These are phyloP conservation scores for Caenorhabditis panamensis DNA, from an alignment of 2,888 invertebrate species.

Conservation along the genomic window DNA sequence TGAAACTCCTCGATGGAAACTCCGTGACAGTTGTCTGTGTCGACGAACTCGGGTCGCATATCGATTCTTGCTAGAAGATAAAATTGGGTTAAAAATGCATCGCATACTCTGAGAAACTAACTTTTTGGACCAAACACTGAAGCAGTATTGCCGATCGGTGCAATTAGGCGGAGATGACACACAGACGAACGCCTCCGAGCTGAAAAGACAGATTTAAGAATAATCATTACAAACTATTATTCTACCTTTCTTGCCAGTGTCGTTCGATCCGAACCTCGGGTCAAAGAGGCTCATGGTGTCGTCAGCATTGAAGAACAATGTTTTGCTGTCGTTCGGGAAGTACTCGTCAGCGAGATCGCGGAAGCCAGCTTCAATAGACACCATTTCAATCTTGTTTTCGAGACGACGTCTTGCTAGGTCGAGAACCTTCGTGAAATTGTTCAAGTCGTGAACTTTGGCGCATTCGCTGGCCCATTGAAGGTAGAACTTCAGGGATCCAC, in stretches of 20 bases:
- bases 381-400: background rate
- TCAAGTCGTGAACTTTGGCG: constrained; percentile 41
- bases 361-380: constrained; percentile 38
- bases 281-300: constrained; percentile 48
- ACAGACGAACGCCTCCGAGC: constrained; percentile 49
- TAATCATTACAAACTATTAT: too few relatives aligned
- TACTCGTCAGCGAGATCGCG: constrained; percentile 56
- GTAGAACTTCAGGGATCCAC: constrained; percentile 61
- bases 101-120: background rate
- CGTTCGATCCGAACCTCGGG: background rate
- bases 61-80: constrained; percentile 34
- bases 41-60: constrained; percentile 38
- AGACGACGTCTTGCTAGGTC: constrained; percentile 31
- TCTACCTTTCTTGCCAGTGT: background rate
- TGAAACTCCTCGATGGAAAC: constrained; percentile 58
- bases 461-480: constrained; percentile 65
- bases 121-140: constrained; percentile 45
- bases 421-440: constrained; percentile 32
- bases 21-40: constrained; percentile 16
- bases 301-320: constrained; percentile 43
- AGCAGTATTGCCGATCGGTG: constrained; percentile 9
- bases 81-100: background rate
- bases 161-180: constrained; percentile 23
- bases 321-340: constrained; percentile 22
- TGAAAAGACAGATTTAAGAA: background rate